These are phyloP conservation scores for Drosophila cracens DNA, from an alignment of 2,888 invertebrate genomes.

Conservation along the genomic window DNA sequence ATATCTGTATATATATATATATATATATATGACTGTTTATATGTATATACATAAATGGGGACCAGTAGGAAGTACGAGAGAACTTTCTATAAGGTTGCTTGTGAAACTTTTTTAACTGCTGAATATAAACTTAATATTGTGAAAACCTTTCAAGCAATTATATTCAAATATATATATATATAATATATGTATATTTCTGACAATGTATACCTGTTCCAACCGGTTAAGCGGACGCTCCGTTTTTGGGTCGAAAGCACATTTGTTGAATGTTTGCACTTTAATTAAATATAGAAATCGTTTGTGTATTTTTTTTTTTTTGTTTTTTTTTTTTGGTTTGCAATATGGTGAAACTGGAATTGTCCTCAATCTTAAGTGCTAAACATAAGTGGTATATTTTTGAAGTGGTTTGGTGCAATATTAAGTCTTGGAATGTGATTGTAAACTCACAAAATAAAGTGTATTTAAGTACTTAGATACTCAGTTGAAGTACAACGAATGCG, in stretches of 20 bases:
- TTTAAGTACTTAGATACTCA: constrained; percentile 38
- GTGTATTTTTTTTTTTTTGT: constrained; percentile 9
- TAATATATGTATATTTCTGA: neutral
- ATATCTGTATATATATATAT: neutral
- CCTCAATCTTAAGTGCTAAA: constrained; percentile 42
- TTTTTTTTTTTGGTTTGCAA: constrained; percentile 31
- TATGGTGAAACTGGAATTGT: constrained; percentile 39
- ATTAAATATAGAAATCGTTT: constrained; percentile 39
- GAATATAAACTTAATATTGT: neutral
- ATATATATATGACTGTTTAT: neutral
- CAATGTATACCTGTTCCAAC: neutral
- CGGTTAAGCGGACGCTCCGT: constrained; percentile 2
- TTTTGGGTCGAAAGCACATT: constrained; percentile 1
- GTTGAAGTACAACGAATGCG: constrained; percentile 37
- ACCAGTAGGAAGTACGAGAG: neutral
- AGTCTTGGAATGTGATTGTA: constrained; percentile 53
- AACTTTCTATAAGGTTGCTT: neutral
- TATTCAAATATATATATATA: neutral
- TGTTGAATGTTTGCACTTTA: constrained; percentile 44
- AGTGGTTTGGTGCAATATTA: constrained; percentile 33
- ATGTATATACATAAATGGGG: neutral
- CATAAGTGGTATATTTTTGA: constrained; percentile 27
- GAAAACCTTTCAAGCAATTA: neutral
- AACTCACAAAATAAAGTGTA: constrained; percentile 57
- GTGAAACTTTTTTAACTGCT: neutral